These are phyloP conservation scores for Argopecten irradians DNA, from an alignment of 1,140 invertebrate species.

Conservation along the genomic window DNA sequence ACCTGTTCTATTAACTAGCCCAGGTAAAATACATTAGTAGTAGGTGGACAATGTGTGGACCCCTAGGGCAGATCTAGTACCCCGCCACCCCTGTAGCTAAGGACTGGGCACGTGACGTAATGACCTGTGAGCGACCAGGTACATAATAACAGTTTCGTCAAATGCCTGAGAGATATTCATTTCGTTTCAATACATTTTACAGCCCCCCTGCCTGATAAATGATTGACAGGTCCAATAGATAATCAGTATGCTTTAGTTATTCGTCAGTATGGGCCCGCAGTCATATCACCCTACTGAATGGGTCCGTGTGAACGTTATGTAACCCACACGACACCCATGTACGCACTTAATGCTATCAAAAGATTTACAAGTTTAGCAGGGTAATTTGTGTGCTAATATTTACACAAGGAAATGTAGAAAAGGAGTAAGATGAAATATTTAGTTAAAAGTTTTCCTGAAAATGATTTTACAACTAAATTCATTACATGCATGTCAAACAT, in stretches of 20 bases:
- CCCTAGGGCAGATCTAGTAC: neutral
- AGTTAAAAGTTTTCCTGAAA: neutral
- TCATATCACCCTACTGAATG: conserved; percentile 1
- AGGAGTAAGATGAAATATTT: neutral
- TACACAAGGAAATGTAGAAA: too few species aligned
- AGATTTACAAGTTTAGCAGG: neutral
- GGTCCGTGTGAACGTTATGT: neutral
- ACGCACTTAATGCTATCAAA: neutral
- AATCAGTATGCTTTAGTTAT: neutral
- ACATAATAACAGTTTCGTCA: neutral
- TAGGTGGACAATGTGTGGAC: neutral
- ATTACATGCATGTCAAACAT: too few species aligned
- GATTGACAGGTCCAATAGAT: neutral
- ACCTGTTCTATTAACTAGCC: neutral
- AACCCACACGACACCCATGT: neutral
- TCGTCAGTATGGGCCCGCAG: neutral
- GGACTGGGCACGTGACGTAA: neutral
- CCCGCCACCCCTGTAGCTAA: neutral
- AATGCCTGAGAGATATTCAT: neutral
- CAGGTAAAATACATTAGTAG: neutral
- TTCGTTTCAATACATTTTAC: conserved; percentile 11
- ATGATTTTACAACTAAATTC: neutral
- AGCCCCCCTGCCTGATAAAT: neutral
- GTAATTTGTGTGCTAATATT: conserved; percentile 4
- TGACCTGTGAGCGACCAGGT: conserved; percentile 12